Conservation (phyloP, 2,797 vertebrate species). For the Phataginus tetradactyla region DNA sequence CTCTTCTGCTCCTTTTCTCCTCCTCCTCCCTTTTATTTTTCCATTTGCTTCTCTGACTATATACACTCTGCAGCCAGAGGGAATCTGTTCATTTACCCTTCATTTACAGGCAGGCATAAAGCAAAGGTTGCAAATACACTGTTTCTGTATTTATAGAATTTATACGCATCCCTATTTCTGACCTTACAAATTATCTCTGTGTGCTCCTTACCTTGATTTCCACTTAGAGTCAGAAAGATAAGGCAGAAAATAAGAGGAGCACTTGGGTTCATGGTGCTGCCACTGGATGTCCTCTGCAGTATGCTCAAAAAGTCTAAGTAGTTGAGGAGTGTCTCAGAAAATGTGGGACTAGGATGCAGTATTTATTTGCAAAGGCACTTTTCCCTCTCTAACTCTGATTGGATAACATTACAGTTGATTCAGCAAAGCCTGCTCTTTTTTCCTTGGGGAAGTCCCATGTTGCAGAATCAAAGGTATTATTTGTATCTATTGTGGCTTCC, state of each 20-base stretch:
- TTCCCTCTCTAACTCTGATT: constrained; percentile 71
- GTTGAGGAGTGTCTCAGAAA: not conserved
- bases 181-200: not conserved
- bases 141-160: not conserved
- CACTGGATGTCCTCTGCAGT: not conserved
- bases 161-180: not conserved
- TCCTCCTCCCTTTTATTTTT: not conserved
- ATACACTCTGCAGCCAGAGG: not conserved
- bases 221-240: constrained; percentile 58
- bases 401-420: constrained; percentile 14
- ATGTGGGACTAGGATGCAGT: not conserved
- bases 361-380: constrained; percentile 73
- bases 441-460: constrained; percentile 59
- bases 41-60: not conserved
- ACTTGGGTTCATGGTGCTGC: constrained; percentile 65
- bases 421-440: not conserved
- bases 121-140: not conserved
- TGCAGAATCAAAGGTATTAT: not conserved
- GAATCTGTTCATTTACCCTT: not conserved
- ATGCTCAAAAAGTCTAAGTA: not conserved
- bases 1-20: not conserved
- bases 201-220: constrained; percentile 74
- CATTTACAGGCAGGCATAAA: not conserved
- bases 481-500: constrained; percentile 35
- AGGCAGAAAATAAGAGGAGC: constrained; percentile 51